A percentile compares a stretch with the other conserved stretches of the same genome.
Conservation (phyloP, 2,113 vertebrate species). For the Brevimyrus niger region DNA sequence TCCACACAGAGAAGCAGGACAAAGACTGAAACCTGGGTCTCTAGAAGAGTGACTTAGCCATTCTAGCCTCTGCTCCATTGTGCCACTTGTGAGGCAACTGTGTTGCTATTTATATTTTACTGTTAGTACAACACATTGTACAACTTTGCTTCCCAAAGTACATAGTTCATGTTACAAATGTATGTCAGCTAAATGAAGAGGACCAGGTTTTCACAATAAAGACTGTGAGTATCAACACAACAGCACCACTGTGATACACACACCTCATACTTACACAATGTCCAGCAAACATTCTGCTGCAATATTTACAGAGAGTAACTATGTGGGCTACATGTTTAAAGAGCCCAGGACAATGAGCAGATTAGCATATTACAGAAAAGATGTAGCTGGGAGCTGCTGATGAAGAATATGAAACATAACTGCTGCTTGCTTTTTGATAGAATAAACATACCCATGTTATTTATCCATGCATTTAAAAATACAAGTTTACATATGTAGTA, state of each 20-base stretch:
- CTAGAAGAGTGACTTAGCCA: background rate
- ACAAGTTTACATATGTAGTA: slow-evolving; percentile 45
- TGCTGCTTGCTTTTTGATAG: background rate
- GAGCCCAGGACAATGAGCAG: background rate
- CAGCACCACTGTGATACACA: background rate
- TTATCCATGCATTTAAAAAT: slow-evolving; percentile 9
- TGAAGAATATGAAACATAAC: background rate
- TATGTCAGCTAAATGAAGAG: background rate
- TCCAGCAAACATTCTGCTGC: background rate
- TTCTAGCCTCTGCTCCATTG: background rate
- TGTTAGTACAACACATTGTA: background rate
- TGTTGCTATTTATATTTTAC: background rate
- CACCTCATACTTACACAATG: background rate
- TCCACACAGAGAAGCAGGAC: background rate
- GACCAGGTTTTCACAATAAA: background rate
- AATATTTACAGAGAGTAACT: background rate
- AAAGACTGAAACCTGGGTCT: background rate
- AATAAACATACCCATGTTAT: background rate
- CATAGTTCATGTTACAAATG: background rate
- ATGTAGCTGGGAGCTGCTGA: background rate
- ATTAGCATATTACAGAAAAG: background rate
- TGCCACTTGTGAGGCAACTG: background rate
- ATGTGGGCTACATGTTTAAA: background rate
- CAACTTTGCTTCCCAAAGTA: background rate
- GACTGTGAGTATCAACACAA: background rate